Percentiles rank a stretch among this genome's conserved stretches.
Conservation (phyloP, 2,888 invertebrate species). For the Plutella xylostella region DNA sequence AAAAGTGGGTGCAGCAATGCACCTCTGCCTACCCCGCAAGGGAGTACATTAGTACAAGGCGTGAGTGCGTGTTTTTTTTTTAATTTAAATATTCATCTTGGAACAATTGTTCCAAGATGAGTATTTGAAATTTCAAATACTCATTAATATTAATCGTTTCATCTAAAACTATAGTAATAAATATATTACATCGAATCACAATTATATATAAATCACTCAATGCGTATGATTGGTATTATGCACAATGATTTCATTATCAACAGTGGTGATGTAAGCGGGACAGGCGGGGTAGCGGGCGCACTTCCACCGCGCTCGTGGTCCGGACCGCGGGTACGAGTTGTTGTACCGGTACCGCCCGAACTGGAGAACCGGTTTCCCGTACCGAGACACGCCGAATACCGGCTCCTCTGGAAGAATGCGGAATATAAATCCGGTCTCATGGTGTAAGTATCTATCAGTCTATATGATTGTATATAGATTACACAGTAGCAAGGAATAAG, state of each 20-base stretch:
- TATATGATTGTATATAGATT: background rate
- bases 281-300: constrained; percentile 6
- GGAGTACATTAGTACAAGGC: too few species aligned
- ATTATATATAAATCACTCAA: constrained; percentile 9
- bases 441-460: background rate
- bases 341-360: constrained; percentile 24
- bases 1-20: too few species aligned
- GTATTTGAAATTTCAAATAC: background rate
- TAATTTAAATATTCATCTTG: background rate
- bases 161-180: background rate
- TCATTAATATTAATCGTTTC: background rate
- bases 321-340: background rate
- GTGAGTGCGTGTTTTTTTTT: too few species aligned
- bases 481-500: too few species aligned
- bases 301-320: background rate
- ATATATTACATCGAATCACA: constrained; percentile 1
- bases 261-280: constrained; percentile 1
- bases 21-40: too few species aligned
- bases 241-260: constrained; percentile 3
- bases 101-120: background rate
- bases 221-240: constrained; percentile 17
- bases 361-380: constrained; percentile 25
- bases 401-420: constrained; percentile 1
- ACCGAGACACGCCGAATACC: constrained; percentile 11
- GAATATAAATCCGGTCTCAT: background rate